A percentile compares a stretch with the other conserved stretches of the same genome.
Conservation (phyloP, 2,888 invertebrate genomes). For the Drosophila parthenogenetica region DNA sequence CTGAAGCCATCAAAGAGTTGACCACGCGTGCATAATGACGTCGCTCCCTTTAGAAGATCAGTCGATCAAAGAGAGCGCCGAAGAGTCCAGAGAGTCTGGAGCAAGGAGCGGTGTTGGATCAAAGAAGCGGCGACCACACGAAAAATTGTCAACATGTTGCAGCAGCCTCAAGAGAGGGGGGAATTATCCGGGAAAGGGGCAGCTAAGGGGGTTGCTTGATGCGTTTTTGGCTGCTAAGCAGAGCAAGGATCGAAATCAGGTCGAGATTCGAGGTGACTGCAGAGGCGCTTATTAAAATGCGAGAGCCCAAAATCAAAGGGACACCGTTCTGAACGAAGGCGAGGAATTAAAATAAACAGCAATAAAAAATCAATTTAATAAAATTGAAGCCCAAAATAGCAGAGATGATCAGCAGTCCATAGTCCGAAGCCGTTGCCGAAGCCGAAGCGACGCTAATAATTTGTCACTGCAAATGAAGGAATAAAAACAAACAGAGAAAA, state of each 20-base stretch:
- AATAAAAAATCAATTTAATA: conserved; percentile 82
- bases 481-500: conserved; percentile 81
- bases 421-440: not conserved
- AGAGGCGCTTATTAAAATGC: conserved; percentile 75
- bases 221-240: conserved; percentile 9
- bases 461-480: conserved; percentile 82
- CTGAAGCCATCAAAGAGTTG: conserved; percentile 67
- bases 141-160: conserved; percentile 81
- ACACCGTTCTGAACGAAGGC: conserved; percentile 33
- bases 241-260: conserved; percentile 47
- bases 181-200: not conserved
- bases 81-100: conserved; percentile 33
- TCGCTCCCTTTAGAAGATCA: conserved; percentile 78
- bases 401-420: conserved; percentile 25
- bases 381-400: conserved; percentile 58
- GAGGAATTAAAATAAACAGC: conserved; percentile 78
- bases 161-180: conserved; percentile 46
- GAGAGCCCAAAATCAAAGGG: conserved; percentile 31
- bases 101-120: conserved; percentile 57
- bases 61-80: conserved; percentile 78
- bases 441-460: conserved; percentile 79
- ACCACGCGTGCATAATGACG: conserved; percentile 82
- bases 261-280: conserved; percentile 44
- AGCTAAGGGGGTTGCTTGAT: conserved; percentile 6
- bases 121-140: conserved; percentile 71